phyloP scores from a whole-genome alignment of 2,113 vertebrate genomes.

The Gavia stellata region DNA sequence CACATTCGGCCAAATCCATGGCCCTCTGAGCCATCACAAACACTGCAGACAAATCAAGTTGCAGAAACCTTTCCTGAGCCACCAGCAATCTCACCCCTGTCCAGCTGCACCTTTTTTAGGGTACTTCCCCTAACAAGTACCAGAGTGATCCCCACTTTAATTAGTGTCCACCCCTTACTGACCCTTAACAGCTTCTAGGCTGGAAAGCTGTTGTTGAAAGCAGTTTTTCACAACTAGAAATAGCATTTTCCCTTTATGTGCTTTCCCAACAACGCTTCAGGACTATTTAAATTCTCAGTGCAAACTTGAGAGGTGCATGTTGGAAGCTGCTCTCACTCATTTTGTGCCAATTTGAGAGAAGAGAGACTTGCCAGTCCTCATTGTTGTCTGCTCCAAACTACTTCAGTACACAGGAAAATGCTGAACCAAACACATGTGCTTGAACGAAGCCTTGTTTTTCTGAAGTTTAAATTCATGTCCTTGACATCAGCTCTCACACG shows the following conservation, averaged over 20 bases:
- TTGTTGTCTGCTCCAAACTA: neutral
- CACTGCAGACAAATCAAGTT: neutral
- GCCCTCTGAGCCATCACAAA: neutral
- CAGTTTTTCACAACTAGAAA: neutral
- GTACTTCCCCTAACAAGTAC: neutral
- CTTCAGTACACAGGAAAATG: neutral
- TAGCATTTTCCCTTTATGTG: neutral
- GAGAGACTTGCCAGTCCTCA: neutral
- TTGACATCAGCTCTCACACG: constrained; percentile 5
- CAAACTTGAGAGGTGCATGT: neutral
- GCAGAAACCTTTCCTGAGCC: neutral
- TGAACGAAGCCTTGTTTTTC: constrained; percentile 8
- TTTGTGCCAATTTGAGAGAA: neutral
- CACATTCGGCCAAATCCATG: rapidly evolving
- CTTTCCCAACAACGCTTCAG: neutral
- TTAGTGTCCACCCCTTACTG: neutral
- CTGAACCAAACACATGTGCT: neutral
- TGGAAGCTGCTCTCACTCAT: neutral
- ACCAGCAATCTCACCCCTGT: neutral
- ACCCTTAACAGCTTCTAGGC: neutral
- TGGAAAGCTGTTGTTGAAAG: neutral
- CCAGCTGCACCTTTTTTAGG: neutral
- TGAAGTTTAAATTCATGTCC: constrained; percentile 36
- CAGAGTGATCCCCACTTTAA: neutral
- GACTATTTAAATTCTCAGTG: neutral